These are phyloP conservation scores for Silurus asotus DNA, from an alignment of 2,113 vertebrate species.

Conservation along the genomic window DNA sequence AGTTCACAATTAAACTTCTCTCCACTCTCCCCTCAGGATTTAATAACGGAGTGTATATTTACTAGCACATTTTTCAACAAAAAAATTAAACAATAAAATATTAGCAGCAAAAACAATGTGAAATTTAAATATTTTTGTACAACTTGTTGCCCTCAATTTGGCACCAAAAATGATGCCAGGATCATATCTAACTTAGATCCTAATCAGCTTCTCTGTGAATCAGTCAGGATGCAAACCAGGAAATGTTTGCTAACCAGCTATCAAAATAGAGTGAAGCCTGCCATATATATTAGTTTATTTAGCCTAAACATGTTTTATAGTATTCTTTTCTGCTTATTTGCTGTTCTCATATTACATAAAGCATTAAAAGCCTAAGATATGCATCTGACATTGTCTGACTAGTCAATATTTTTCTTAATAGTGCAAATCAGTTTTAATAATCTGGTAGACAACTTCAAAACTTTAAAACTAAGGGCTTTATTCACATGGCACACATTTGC, in stretches of 20 bases:
- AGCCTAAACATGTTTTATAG: no score
- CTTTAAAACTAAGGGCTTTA: no score
- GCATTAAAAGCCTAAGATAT: no score
- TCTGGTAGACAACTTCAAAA: no score
- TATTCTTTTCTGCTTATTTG: not conserved
- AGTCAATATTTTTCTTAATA: no score
- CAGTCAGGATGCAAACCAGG: not conserved
- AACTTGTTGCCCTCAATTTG: not conserved
- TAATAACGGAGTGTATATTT: not conserved
- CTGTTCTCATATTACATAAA: not conserved
- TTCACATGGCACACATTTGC: not conserved
- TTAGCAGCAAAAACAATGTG: conserved; percentile 6
- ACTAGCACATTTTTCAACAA: not conserved
- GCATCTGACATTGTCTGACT: no score
- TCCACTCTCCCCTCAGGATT: not conserved
- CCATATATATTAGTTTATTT: no score
- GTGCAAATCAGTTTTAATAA: no score
- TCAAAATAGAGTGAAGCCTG: not conserved
- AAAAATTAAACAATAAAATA: not conserved
- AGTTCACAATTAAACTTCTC: not conserved
- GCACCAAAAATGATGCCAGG: not conserved
- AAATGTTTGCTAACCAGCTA: not conserved
- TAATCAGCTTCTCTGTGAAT: not conserved
- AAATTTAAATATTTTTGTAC: not conserved
- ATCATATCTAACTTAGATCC: not conserved